Evolutionary conservation across 2,888 invertebrate genomes (phyloP).

Genomic region (Ceratothoa steindachneri): DNA sequence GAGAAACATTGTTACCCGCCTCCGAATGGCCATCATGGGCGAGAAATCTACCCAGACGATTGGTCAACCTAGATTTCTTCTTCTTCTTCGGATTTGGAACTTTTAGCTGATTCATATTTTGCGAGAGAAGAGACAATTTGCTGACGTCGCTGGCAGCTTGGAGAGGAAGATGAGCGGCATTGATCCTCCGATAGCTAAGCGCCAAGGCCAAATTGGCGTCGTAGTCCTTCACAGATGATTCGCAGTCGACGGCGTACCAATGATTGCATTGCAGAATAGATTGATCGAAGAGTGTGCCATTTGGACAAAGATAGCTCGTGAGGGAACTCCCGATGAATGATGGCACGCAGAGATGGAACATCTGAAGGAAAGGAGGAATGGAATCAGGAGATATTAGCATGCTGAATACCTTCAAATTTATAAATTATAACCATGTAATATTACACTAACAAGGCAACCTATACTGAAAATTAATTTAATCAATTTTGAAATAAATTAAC

Average conservation of each 20-base stretch:
- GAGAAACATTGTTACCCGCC: no score
- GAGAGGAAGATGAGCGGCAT: slow-evolving; percentile 37
- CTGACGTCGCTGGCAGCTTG: slow-evolving; percentile 20
- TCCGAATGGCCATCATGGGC: neutral
- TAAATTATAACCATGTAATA: no score
- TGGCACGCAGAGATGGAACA: slow-evolving; percentile 84
- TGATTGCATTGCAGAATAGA: slow-evolving; percentile 78
- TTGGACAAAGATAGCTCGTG: slow-evolving; percentile 86
- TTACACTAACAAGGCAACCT: no score
- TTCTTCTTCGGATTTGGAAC: slow-evolving; percentile 3
- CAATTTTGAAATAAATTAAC: no score
- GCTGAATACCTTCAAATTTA: no score
- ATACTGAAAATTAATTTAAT: no score
- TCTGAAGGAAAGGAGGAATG: slow-evolving; percentile 58
- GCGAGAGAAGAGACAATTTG: slow-evolving; percentile 27
- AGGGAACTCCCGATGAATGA: slow-evolving; percentile 83
- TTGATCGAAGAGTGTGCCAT: slow-evolving; percentile 84
- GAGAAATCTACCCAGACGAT: neutral
- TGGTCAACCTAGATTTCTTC: no score
- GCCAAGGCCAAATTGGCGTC: slow-evolving; percentile 86
- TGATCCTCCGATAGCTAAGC: slow-evolving; percentile 67
- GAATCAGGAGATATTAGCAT: neutral
- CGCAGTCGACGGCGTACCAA: slow-evolving; percentile 92
- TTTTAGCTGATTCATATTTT: slow-evolving; percentile 13
- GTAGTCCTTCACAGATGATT: slow-evolving; percentile 71